phyloP scores from a whole-genome alignment of 1,140 invertebrate species.

The Brachionus plicatilis region DNA sequence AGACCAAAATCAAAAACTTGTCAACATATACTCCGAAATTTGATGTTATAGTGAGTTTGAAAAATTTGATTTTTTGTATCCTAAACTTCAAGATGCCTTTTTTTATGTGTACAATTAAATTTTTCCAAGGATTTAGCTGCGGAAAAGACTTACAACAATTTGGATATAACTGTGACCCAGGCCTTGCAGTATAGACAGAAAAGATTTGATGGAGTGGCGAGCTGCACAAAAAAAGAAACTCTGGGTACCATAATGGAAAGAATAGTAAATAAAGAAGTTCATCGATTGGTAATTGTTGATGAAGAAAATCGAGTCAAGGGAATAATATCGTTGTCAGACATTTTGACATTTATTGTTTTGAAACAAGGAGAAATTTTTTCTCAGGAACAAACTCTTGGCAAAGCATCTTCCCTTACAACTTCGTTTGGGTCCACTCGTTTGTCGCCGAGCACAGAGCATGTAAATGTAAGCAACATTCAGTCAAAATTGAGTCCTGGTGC shows the following conservation, averaged over 20 bases:
- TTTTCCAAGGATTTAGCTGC: conserved; percentile 85
- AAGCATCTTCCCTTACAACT: background rate
- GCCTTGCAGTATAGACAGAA: conserved; percentile 84
- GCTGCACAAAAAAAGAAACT: conserved; percentile 27
- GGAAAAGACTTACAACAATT: conserved; percentile 98
- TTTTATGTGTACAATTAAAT: background rate
- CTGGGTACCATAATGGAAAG: conserved; percentile 30
- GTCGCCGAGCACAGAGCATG: background rate
- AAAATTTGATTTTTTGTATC: no score
- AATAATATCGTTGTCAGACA: conserved; percentile 91
- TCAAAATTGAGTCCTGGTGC: conserved; percentile 14
- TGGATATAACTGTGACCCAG: conserved; percentile 87
- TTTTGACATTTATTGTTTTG: conserved; percentile 52
- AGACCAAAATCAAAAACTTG: conserved; percentile 76
- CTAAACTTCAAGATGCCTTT: no score
- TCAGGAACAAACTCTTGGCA: background rate
- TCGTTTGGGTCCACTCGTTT: background rate
- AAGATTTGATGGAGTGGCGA: conserved; percentile 34
- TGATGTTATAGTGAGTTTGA: conserved; percentile 86
- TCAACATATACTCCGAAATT: conserved; percentile 99
- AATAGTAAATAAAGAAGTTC: conserved; percentile 50
- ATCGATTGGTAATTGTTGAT: conserved; percentile 87
- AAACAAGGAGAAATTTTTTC: background rate
- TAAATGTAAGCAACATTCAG: background rate
- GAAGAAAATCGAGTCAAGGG: conserved; percentile 85